Evolutionary conservation across 1,140 invertebrate genomes (phyloP), one percentile per base, ranked within the genome.

Genomic region (Octopus sinensis): DNA sequence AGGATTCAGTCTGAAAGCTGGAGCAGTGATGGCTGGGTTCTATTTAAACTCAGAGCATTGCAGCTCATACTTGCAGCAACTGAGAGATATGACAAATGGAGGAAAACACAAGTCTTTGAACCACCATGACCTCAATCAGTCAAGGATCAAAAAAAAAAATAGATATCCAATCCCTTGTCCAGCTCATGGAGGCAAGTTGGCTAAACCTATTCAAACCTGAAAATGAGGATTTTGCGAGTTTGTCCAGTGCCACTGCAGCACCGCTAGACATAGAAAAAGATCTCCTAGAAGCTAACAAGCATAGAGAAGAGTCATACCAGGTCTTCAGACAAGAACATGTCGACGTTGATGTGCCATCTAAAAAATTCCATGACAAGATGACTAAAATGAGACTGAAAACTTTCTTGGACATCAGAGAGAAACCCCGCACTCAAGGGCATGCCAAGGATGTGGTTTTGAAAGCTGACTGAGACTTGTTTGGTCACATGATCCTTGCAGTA

Each of bases 401-500:
- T 62, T 81, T 82, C 79, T 71, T 43, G 17, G 78, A 79, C 54
- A 17, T 68, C 6, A 43, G 17, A 6, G n/a, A 80, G n/a, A 80
- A 82, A 51, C 78, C 75, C 13, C 56, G n/a, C 76, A 79, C 53
- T 9, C 80, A 81, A 78, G 7, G 17, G n/a, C 13, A 54, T 54
- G 79, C 78, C 23, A 56, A 73, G 17, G 56, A 52, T 53, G 78
- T 78, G 17, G 68, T 75, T 9, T 62, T 82, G 79, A 80, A 84
- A 79, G 79, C 81, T 80, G 83, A 82, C 68, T 78, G 76, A 76
- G 78, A 53, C 56, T 51, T 82, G 23, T 83, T 77, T 84, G 82
- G 79, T 54, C 52, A 78, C 4, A 80, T 84, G 13, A 80, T 80
- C 51, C 30, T 83, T n/a, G 81, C 82, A 23, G 79, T 54, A 7